Conservation (phyloP, 2,113 vertebrate genomes). For the Boulengeromyrus knoepffleri region DNA sequence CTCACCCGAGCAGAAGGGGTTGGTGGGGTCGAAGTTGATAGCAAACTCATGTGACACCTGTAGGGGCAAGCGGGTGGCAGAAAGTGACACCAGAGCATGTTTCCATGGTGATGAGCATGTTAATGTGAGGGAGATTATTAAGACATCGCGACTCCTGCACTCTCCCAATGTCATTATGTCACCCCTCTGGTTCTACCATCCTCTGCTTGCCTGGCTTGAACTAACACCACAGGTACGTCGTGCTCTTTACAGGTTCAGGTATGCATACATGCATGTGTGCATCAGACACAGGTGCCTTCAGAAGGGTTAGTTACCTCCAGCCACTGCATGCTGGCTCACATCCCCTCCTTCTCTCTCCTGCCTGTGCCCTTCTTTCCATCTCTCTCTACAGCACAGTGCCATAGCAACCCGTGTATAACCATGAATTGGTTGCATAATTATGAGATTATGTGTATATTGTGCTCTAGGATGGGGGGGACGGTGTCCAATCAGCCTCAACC, state of each 20-base stretch:
- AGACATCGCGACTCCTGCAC: background rate
- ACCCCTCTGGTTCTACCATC: background rate
- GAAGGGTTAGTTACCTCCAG: background rate
- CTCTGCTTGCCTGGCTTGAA: background rate
- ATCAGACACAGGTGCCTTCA: background rate
- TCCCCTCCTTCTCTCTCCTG: background rate
- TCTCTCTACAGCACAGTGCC: slow-evolving; percentile 51
- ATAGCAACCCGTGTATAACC: slow-evolving; percentile 67
- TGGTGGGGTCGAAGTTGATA: slow-evolving; percentile 96
- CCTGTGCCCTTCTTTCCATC: background rate
- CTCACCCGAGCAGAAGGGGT: slow-evolving; percentile 89
- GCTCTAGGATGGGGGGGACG: background rate
- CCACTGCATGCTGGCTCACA: background rate
- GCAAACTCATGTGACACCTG: slow-evolving; percentile 98
- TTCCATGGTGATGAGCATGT: slow-evolving; percentile 4
- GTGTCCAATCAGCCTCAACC: slow-evolving; percentile 34
- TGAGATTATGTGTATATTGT: slow-evolving; percentile 56
- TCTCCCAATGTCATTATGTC: background rate
- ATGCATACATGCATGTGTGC: background rate
- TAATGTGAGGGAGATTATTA: background rate
- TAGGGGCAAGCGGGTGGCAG: background rate
- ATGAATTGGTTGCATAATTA: slow-evolving; percentile 58
- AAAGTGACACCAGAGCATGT: background rate
- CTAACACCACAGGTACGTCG: background rate
- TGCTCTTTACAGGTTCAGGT: background rate